Evolutionary conservation across 1,140 invertebrate genomes (phyloP), one percentile per base, ranked within the genome.

Genomic region (Penaeus chinensis): DNA sequence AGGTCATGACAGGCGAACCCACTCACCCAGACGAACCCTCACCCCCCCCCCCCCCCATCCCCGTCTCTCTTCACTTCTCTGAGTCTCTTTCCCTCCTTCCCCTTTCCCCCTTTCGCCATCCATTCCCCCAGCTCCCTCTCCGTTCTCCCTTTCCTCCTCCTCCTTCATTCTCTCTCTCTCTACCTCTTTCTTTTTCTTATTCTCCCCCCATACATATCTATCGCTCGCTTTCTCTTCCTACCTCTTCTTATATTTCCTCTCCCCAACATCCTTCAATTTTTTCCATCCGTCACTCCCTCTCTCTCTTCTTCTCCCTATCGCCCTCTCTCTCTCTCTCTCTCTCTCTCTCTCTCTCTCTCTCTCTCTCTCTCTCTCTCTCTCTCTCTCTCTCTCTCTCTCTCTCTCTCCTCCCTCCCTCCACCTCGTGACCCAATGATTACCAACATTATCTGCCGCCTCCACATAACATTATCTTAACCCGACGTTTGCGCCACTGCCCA

Each of bases 1-100:
- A 79, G 77, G 77, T 79, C 77, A 79, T 60, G 77, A 79, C 77
- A 79, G 77, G 54, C 77, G 77, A 60, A 79, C 77, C 77, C 77
- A 27, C 77, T 79, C 77, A 79, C 77, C 77, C 61, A 79, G 77
- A 42, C 77, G 77, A 60, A 79, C 77, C 77, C 77, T 1, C 37
- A 0, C 0, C 37, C 16, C 8, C 16, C 37, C n/a, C 47, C 47
- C 20, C 37, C 54, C 32, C 77, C 20, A n/a, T 32, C 22, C 61
- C 77, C 61, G 11, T 16, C 16, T 16, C 54, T 16, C 54, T 16
- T 54, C 16, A 13, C 54, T 16, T 16, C 54, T 4, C 37, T 42
- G 37, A 42, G 7, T 54, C 16, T 16, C 10, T 8, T 13, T 8
- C 16, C 54, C 54, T 13, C 47, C 11, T 47, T 13, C 16, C 54